Conservation (phyloP, 1,140 invertebrate genomes). For the Galendromus occidentalis region DNA sequence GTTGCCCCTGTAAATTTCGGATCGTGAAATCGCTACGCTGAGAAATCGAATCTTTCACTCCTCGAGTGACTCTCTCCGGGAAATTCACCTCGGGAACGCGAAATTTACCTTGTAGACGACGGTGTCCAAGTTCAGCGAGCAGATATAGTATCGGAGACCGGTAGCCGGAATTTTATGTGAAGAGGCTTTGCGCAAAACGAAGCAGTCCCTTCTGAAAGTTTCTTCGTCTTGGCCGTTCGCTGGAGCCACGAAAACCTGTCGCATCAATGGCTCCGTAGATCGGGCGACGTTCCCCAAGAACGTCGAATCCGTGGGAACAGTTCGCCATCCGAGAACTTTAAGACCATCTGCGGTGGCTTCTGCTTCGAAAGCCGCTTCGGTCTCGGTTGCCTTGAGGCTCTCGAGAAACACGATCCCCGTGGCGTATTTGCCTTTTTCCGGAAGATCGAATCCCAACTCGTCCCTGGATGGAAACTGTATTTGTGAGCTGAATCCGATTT, state of each 20-base stretch:
- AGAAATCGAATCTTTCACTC: too few relatives aligned
- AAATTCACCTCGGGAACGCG: too few relatives aligned
- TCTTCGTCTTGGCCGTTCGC: background rate
- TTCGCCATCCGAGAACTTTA: conserved; percentile 68
- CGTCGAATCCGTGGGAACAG: conserved; percentile 61
- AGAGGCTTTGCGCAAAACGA: conserved; percentile 72
- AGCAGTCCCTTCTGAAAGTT: conserved; percentile 41
- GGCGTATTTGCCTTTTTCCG: conserved; percentile 67
- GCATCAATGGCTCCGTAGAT: conserved; percentile 80
- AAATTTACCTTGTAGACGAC: conserved; percentile 67
- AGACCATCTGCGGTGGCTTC: conserved; percentile 59
- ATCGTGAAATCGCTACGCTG: background rate
- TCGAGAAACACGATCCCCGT: conserved; percentile 89
- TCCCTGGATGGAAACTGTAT: conserved; percentile 36
- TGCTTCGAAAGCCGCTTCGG: conserved; percentile 55
- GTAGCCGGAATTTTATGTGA: conserved; percentile 61
- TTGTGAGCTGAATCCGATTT: background rate
- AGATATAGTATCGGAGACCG: conserved; percentile 80
- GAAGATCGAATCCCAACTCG: conserved; percentile 53
- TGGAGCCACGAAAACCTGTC: conserved; percentile 37
- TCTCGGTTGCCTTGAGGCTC: conserved; percentile 51
- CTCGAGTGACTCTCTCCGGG: too few relatives aligned
- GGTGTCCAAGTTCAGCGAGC: conserved; percentile 68
- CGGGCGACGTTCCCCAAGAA: conserved; percentile 71
- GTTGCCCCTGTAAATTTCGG: conserved; percentile 44